phyloP scores from a whole-genome alignment of 2,888 invertebrate species.

The Scotopteryx bipunctaria region DNA sequence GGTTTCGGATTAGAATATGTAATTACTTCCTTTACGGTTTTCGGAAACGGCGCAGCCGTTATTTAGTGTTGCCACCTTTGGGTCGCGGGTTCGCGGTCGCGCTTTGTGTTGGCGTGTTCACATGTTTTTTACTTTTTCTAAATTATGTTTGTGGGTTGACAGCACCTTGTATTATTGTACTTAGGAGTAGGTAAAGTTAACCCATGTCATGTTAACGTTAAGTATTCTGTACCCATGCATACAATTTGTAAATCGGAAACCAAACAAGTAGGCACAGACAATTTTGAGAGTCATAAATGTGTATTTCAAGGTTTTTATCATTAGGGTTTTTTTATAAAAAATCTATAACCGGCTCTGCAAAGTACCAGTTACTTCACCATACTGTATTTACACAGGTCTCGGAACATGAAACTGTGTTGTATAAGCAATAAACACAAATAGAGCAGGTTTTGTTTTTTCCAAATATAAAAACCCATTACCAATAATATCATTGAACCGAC shows the following conservation, averaged over 20 bases:
- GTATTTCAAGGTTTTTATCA: too few species aligned
- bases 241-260: too few species aligned
- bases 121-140: conserved; percentile 29
- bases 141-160: conserved; percentile 23
- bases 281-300: too few species aligned
- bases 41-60: conserved; percentile 76
- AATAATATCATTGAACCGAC: conserved; percentile 61
- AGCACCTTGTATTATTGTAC: conserved; percentile 1
- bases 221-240: too few species aligned
- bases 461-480: conserved; percentile 57
- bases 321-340: neutral
- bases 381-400: conserved; percentile 19
- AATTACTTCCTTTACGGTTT: conserved; percentile 83
- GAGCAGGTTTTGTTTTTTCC: conserved; percentile 37
- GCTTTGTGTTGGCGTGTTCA: conserved; percentile 43
- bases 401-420: conserved; percentile 11
- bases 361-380: neutral
- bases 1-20: conserved; percentile 81
- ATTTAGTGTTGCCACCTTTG: conserved; percentile 61
- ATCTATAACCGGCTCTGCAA: conserved; percentile 1
- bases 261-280: too few species aligned
- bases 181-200: neutral
- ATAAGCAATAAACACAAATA: conserved; percentile 18
- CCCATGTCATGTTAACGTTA: too few species aligned
- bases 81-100: conserved; percentile 41